These are phyloP conservation scores for Hemibagrus wyckioides DNA, from an alignment of 2,113 vertebrate species.

Conservation along the genomic window DNA sequence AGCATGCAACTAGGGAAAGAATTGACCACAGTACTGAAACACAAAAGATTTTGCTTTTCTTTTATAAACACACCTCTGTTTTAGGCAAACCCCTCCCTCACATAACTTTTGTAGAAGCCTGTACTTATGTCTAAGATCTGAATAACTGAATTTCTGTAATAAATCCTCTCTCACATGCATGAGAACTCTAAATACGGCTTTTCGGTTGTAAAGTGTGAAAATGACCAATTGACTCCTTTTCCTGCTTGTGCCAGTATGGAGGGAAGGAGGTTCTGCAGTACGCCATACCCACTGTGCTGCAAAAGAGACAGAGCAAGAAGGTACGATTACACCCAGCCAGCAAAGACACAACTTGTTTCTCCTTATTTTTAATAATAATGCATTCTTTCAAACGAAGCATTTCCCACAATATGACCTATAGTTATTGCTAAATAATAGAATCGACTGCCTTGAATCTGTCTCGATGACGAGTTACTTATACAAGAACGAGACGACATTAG, in stretches of 20 bases:
- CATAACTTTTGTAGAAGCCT: background rate
- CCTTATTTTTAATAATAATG: background rate
- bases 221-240: background rate
- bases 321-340: conserved; percentile 49
- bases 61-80: background rate
- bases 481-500: background rate
- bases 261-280: conserved; percentile 78
- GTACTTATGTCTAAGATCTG: background rate
- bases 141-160: background rate
- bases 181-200: background rate
- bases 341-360: background rate
- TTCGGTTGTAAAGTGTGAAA: background rate
- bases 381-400: background rate
- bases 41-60: too few species aligned
- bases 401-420: background rate
- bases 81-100: background rate
- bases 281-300: conserved; percentile 70
- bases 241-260: conserved; percentile 68
- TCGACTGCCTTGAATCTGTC: background rate
- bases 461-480: background rate
- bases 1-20: background rate
- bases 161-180: background rate
- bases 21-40: background rate
- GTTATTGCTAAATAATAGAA: background rate
- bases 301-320: conserved; percentile 60